Percentiles rank a stretch among this genome's conserved stretches.
phyloP scores from a whole-genome alignment of 2,888 invertebrate species.

The Heliconius ethilla region DNA sequence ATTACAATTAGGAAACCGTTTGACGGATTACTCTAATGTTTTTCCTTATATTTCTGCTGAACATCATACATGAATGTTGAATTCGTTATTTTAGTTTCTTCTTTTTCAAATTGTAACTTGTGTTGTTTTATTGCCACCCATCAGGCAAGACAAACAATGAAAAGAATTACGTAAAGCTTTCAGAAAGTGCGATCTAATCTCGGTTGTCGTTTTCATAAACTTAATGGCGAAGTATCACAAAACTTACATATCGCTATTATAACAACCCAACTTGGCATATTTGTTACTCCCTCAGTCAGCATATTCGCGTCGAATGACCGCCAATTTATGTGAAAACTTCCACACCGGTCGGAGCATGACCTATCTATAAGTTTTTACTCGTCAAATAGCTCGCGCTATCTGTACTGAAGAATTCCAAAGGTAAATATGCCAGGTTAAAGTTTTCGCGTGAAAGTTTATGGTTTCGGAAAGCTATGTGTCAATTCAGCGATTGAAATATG shows the following conservation, averaged over 20 bases:
- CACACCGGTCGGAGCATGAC: slow-evolving; percentile 76
- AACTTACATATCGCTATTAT: slow-evolving; percentile 82
- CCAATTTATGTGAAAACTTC: slow-evolving; percentile 82
- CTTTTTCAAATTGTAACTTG: slow-evolving; percentile 23
- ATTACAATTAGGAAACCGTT: slow-evolving; percentile 76
- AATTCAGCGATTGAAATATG: slow-evolving; percentile 79
- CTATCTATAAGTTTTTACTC: slow-evolving; percentile 81
- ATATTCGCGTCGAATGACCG: slow-evolving; percentile 82
- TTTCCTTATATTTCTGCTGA: slow-evolving; percentile 61
- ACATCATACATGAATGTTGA: not conserved
- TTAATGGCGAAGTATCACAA: slow-evolving; percentile 80
- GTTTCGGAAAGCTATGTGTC: slow-evolving; percentile 74
- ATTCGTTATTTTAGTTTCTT: not conserved
- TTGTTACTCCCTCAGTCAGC: slow-evolving; percentile 82
- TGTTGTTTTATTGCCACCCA: slow-evolving; percentile 22
- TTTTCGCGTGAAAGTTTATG: slow-evolving; percentile 74
- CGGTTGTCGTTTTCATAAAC: slow-evolving; percentile 79
- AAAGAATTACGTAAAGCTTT: slow-evolving; percentile 79
- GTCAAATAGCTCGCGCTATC: slow-evolving; percentile 72
- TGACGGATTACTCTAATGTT: slow-evolving; percentile 74
- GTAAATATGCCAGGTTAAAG: slow-evolving; percentile 80
- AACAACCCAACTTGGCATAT: slow-evolving; percentile 81
- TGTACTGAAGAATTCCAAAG: slow-evolving; percentile 73
- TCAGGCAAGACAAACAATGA: slow-evolving; percentile 60
- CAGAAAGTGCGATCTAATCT: slow-evolving; percentile 81